Evolutionary conservation across 2,797 vertebrate species (phyloP).

Genomic region (Schizopygopsis malacanthus): DNA sequence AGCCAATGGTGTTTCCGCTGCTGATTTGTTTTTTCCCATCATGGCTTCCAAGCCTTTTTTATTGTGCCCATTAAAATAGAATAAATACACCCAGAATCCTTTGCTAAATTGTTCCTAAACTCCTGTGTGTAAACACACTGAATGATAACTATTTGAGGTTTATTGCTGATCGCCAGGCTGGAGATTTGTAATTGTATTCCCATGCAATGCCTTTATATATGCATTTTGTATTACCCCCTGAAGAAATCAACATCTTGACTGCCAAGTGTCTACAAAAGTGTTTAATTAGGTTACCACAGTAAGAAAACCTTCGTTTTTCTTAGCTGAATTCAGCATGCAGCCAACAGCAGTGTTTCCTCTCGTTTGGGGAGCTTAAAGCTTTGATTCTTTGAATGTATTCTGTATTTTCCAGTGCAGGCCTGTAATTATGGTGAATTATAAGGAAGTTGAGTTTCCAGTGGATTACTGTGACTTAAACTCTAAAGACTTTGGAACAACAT

Average conservation of each 20-base stretch:
- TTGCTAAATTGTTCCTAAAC: conserved; percentile 34
- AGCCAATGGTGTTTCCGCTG: conserved; percentile 52
- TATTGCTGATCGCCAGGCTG: conserved; percentile 3
- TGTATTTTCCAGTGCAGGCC: conserved; percentile 54
- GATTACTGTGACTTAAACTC: conserved; percentile 49
- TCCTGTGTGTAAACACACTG: conserved; percentile 40
- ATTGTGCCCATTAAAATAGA: conserved; percentile 52
- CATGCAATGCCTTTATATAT: conserved; percentile 14
- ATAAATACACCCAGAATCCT: conserved; percentile 53
- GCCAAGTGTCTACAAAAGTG: conserved; percentile 48
- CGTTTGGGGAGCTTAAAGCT: conserved; percentile 45
- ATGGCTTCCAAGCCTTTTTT: conserved; percentile 52
- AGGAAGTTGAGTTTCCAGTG: conserved; percentile 58
- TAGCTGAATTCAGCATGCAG: conserved; percentile 44
- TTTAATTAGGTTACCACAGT: conserved; percentile 56
- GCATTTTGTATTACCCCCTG: conserved; percentile 15
- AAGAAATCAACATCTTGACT: conserved; percentile 19
- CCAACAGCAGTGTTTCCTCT: conserved; percentile 41
- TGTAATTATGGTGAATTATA: conserved; percentile 61
- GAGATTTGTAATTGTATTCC: conserved; percentile 33
- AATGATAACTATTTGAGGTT: conserved; percentile 36
- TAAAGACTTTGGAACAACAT: conserved; percentile 48
- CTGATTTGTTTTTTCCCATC: conserved; percentile 58
- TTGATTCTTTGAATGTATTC: conserved; percentile 57
- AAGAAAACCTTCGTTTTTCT: conserved; percentile 48